Base-by-base conservation (phyloP, 2,888 invertebrate genomes). In the Hyposoter dolosus region DNA sequence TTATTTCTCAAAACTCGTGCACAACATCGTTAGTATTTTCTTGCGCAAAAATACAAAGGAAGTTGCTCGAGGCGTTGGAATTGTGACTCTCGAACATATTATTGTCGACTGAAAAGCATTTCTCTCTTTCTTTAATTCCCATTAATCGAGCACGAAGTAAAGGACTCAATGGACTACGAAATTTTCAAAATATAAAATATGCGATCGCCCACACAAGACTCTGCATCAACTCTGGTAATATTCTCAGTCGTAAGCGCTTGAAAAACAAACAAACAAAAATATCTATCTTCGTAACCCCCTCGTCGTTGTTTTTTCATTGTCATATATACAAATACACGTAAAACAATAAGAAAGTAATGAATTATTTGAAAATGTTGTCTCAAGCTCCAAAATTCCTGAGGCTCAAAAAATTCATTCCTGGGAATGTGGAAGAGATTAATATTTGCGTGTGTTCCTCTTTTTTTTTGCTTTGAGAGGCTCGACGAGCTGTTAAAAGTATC, bases 401-500 rank as follows among this genome's bases (percentile, higher is more conserved):
- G n/a, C 23, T 1, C 6, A 10, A 77, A 69, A 40, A 53, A 68
- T 56, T 68, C 3, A 56, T 78, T 78, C 40, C n/a, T 43, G 35
- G 56, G 53, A 78, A 69, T 53, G 66, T 68, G 32, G 60, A 15
- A 60, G 15, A 28, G 5, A 60, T 60, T 75, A 28, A 60, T 60
- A 43, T 32, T 7, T 1, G 10, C 28, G 47, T 28, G 17, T 45
- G n/a, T 9, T 45, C 17, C 47, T 17, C 45, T 60, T 15, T 63
- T 63, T 28, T 45, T 47, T 19, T 47, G 12, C 28, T 40, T 47
- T 12, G 69, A 47, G 69, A 28, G 23, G 19, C 17, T 69, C 45
- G 47, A 10, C 50, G 65, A 17, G 50, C 35, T 23, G n/a, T 96
- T 96, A 98, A 95, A 98, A 98, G 95, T 98, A 98, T 94, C 98